phyloP scores from a whole-genome alignment of 2,797 vertebrate species.

The Sebastes trivittatus region DNA sequence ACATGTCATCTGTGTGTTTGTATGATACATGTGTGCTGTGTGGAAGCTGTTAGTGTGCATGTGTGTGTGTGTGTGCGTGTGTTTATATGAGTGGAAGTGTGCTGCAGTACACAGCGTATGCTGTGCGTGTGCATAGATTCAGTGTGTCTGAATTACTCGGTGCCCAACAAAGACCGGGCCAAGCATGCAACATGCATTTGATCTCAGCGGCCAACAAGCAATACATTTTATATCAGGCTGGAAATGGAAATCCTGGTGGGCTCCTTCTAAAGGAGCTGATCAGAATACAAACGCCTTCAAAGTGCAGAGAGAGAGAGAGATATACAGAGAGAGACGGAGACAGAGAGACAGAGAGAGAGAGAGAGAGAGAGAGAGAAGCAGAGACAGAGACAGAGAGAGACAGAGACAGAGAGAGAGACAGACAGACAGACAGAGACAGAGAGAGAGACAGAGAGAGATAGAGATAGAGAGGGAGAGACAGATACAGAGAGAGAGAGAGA shows the following conservation, averaged over 20 bases:
- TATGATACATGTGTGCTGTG: not conserved
- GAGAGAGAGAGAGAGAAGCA: not conserved
- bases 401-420: not conserved
- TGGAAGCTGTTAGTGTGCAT: not conserved
- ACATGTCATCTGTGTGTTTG: not conserved
- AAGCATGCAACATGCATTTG: slow-evolving; percentile 41
- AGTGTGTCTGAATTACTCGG: not conserved
- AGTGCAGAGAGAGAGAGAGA: not conserved
- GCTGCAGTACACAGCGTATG: not conserved
- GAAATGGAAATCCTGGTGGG: slow-evolving; percentile 61
- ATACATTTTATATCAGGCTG: slow-evolving; percentile 62
- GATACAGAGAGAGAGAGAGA: not conserved
- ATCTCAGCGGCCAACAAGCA: slow-evolving; percentile 51
- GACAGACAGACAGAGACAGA: not conserved
- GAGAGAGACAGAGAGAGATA: not conserved
- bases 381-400: too few species aligned
- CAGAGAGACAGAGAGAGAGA: not conserved
- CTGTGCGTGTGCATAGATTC: not conserved
- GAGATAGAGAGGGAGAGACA: not conserved
- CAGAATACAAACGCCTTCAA: slow-evolving; percentile 43
- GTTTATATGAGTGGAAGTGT: not conserved
- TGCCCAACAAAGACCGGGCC: slow-evolving; percentile 35
- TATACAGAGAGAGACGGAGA: not conserved
- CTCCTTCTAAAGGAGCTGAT: slow-evolving; percentile 26
- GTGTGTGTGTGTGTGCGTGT: not conserved